phyloP scores from a whole-genome alignment of 2,797 vertebrate species.

The Malurus splendens region DNA sequence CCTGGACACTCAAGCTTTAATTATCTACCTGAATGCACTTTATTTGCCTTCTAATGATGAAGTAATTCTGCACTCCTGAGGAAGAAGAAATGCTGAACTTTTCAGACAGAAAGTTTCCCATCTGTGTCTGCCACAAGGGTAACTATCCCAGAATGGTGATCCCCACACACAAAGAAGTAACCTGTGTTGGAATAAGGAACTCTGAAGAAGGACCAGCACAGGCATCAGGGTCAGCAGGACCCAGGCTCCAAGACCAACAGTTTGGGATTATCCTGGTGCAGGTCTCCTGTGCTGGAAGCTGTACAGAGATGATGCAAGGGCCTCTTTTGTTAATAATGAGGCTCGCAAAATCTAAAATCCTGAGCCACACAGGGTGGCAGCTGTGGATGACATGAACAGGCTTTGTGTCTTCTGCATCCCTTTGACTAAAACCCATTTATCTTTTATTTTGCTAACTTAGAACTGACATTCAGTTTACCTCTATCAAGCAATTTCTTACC shows the following conservation, averaged over 20 bases:
- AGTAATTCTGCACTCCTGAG: background rate
- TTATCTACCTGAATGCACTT: background rate
- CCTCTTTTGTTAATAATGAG: background rate
- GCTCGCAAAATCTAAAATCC: background rate
- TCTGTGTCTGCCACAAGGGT: background rate
- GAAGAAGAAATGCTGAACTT: background rate
- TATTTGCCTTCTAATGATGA: background rate
- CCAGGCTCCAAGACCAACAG: background rate
- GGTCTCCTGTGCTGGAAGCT: background rate
- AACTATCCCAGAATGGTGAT: background rate
- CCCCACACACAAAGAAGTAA: background rate
- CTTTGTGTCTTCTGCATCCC: background rate
- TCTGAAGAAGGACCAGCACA: background rate
- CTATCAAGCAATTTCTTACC: constrained; percentile 66
- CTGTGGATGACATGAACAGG: background rate
- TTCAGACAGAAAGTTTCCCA: background rate
- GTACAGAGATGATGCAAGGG: background rate
- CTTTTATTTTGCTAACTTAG: background rate
- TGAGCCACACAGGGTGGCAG: background rate
- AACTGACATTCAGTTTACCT: background rate
- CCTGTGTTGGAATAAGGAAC: background rate
- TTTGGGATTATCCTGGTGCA: background rate
- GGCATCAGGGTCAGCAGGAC: background rate
- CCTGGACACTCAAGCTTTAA: background rate
- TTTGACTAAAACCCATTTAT: background rate